Conservation (phyloP, 2,888 invertebrate species). For the Abrostola tripartita region DNA sequence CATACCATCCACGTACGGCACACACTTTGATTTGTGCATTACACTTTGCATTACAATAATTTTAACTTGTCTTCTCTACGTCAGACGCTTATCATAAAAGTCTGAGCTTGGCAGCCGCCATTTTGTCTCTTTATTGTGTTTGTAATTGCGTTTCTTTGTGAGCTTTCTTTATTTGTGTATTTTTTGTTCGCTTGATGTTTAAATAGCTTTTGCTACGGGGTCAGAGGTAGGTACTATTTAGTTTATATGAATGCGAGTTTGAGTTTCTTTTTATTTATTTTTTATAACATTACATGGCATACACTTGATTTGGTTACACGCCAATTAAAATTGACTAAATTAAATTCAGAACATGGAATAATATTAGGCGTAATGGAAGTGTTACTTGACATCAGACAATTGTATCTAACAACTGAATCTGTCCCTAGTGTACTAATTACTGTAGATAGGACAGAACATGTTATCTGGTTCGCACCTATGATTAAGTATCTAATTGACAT, state of each 20-base stretch:
- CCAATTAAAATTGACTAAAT: too few relatives aligned
- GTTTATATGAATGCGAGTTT: background rate
- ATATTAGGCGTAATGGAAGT: too few relatives aligned
- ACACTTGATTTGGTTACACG: too few relatives aligned
- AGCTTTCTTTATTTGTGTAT: constrained; percentile 31
- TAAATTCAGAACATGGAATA: too few relatives aligned
- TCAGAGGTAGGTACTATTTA: constrained; percentile 4
- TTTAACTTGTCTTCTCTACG: constrained; percentile 65
- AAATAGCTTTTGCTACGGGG: constrained; percentile 36
- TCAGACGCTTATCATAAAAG: constrained; percentile 66
- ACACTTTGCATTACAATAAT: constrained; percentile 66
- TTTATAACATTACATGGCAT: too few relatives aligned
- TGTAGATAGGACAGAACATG: too few relatives aligned
- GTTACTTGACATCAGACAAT: too few relatives aligned
- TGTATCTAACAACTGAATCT: too few relatives aligned
- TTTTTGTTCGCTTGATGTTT: constrained; percentile 35
- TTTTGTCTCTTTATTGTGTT: constrained; percentile 63
- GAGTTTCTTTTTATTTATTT: too few relatives aligned
- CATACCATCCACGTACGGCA: constrained; percentile 44
- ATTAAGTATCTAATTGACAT: too few relatives aligned
- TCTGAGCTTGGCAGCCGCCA: constrained; percentile 49
- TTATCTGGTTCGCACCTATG: too few relatives aligned
- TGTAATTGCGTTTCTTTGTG: constrained; percentile 67
- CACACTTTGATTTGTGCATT: constrained; percentile 66
- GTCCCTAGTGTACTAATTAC: too few relatives aligned